Conservation (phyloP, 2,113 vertebrate species). For the Apteryx mantelli region DNA sequence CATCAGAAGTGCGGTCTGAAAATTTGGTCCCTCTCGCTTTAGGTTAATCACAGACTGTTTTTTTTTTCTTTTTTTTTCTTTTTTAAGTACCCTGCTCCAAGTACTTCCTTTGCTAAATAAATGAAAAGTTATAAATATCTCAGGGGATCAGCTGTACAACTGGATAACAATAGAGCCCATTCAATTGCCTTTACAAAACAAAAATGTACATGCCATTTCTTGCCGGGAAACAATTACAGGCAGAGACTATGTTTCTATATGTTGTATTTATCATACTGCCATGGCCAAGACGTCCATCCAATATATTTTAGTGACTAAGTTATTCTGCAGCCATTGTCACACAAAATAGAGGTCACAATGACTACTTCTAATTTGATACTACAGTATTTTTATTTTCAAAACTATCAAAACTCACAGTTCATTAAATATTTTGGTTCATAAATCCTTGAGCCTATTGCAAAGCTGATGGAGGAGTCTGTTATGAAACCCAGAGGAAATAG, state of each 20-base stretch:
- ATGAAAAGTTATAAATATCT: not conserved
- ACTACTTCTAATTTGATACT: not conserved
- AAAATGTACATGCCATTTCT: accelerated
- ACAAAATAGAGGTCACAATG: not conserved
- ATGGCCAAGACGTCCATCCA: not conserved
- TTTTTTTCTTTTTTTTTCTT: not conserved
- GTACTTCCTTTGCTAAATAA: not conserved
- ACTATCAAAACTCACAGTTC: not conserved
- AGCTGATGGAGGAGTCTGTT: not conserved
- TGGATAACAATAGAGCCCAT: not conserved
- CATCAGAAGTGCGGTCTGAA: too few species aligned
- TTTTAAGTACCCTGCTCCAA: not conserved
- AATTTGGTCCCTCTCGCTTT: not conserved
- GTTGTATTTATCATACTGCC: not conserved
- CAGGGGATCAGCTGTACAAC: not conserved
- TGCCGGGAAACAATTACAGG: not conserved
- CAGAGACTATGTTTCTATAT: not conserved
- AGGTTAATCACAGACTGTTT: not conserved
- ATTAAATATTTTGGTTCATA: not conserved
- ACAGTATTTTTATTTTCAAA: not conserved
- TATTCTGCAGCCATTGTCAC: not conserved
- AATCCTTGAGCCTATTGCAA: not conserved
- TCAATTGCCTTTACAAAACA: not conserved
- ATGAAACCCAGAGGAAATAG: slow-evolving; percentile 87
- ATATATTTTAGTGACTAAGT: not conserved